Base-by-base conservation (phyloP, 2,888 invertebrate genomes). In the Julus scandinavius region DNA sequence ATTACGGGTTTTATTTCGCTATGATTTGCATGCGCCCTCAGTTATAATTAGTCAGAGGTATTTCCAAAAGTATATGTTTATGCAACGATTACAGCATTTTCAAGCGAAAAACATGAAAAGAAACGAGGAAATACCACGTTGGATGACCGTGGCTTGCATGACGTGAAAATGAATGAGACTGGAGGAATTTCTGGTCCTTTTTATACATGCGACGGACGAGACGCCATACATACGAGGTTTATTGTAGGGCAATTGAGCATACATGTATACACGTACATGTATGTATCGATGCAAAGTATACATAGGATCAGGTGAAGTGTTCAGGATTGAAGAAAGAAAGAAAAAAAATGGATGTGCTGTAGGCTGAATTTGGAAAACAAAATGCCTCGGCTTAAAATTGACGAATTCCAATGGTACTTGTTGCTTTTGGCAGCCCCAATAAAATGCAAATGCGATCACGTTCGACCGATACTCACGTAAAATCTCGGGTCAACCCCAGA, bases 371-470 rank as follows among this genome's bases (percentile, higher is more conserved):
- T 72, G 29, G 72, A 72, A 63, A 63, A 72, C 72, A 72, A 72
- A 72, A 11, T 29, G 72, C 72, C 13, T 29, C 54, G 72, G 72
- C 29, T n/a, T 11, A 72, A 72, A 72, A 72, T 72, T 29, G 11
- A n/a, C 72, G 72, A 72, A 72, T 72, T 72, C 72, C 72, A 29
- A 29, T 54, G n/a, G 29, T 29, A 72, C 72, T 29, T 72, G 72
- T 72, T 72, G 72, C 72, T 72, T 72, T 72, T 72, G 72, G 72
- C 72, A 72, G 72, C n/a, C 29, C 72, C 72, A 72, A 72, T 72
- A 72, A 72, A 72, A 72, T 72, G 72, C 72, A 72, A 72, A 72
- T 72, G 72, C 72, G 72, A 29, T 72, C 72, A 72, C 72, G 72
- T 72, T 72, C 72, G 72, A 72, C 72, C 72, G 72, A 72, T 29